Evolutionary conservation across 2,888 invertebrate genomes (phyloP).

Genomic region (Dynastes grantii): DNA sequence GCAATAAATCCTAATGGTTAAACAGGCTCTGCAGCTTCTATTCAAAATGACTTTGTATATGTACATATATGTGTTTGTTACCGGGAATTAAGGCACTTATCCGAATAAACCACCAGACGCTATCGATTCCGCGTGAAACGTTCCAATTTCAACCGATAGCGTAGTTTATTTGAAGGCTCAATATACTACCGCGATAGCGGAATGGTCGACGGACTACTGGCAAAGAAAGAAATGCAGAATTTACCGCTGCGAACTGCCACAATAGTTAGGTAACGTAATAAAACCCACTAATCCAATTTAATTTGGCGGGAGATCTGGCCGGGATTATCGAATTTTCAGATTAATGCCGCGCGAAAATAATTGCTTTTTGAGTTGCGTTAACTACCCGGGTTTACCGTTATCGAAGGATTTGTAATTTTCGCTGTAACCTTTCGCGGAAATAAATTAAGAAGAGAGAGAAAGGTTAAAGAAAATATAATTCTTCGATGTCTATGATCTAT

Average conservation of each 20-base stretch:
- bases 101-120: conserved; percentile 1
- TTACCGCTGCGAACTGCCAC: neutral
- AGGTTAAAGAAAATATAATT: too few species aligned
- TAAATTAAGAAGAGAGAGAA: too few species aligned
- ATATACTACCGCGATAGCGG: neutral
- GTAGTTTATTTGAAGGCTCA: neutral
- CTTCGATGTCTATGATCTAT: too few species aligned
- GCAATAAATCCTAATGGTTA: too few species aligned
- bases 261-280: neutral
- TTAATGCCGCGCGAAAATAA: conserved; percentile 4
- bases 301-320: neutral
- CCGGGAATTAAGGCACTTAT: neutral
- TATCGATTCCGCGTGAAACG: neutral
- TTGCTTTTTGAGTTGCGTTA: neutral
- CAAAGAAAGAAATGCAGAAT: neutral
- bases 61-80: neutral
- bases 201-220: neutral
- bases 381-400: neutral
- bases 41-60: too few species aligned
- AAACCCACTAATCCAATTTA: conserved; percentile 9
- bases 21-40: too few species aligned
- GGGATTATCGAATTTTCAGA: conserved; percentile 9
- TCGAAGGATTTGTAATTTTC: neutral
- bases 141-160: neutral
- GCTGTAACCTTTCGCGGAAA: too few species aligned